A percentile compares a stretch with the other conserved stretches of the same genome.
phyloP scores from a whole-genome alignment of 2,797 vertebrate species.

The Eupleurogrammus muticus region DNA sequence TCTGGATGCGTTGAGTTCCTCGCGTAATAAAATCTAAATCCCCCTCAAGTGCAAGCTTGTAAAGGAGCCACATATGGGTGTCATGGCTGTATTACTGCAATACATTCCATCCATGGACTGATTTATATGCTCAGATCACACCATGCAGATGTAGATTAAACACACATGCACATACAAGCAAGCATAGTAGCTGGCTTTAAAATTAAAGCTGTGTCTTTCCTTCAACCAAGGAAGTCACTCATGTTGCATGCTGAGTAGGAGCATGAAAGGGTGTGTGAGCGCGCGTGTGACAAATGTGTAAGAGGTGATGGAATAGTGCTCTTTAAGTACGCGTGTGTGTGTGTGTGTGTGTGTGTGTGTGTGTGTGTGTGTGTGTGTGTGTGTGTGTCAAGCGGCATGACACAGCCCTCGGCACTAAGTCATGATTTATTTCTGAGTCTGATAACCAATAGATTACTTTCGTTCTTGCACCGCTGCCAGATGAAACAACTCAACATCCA shows the following conservation, averaged over 20 bases:
- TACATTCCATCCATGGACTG: constrained; percentile 6
- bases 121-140: neutral
- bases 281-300: constrained; percentile 45
- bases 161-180: constrained; percentile 2
- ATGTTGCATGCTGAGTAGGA: constrained; percentile 64
- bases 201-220: constrained; percentile 51
- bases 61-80: neutral
- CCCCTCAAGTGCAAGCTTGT: neutral
- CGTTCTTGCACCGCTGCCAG: constrained; percentile 8
- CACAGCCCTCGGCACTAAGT: constrained; percentile 9
- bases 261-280: constrained; percentile 57
- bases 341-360: constrained; percentile 9
- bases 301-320: constrained; percentile 28
- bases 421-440: constrained; percentile 25
- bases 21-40: constrained; percentile 22
- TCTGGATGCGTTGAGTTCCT: neutral
- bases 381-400: neutral
- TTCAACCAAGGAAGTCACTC: constrained; percentile 57
- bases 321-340: neutral
- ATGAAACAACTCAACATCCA: constrained; percentile 38
- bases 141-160: constrained; percentile 17
- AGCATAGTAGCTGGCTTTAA: constrained; percentile 31
- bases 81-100: neutral
- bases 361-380: neutral
- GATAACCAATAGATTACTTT: constrained; percentile 33